Evolutionary conservation across 2,888 invertebrate genomes (phyloP), one percentile per base, ranked within the genome.

Genomic region (Octodonta nipae): DNA sequence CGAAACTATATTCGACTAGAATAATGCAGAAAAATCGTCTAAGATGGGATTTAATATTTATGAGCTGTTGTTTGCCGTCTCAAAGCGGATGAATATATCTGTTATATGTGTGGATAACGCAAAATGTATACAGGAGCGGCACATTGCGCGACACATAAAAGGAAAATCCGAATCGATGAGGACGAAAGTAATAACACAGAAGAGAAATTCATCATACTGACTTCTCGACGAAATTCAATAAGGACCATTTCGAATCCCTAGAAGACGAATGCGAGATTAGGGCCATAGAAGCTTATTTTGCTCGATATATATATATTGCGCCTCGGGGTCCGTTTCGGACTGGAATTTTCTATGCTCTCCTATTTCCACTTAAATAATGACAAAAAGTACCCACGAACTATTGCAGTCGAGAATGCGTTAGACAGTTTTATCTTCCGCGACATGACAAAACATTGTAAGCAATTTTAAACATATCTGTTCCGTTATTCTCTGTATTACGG

Each of bases 161-260:
- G 42, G 41, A 28, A 47, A 43, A n/a, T n/a, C 47, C 41, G 47
- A 52, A 53, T 54, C 54, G 54, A 55, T 53, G 46, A 49, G n/a
- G 50, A 54, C 54, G 54, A 55, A 55, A 57, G 56, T 54, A 58
- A 58, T 58, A 58, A 55, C 52, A 46, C 39, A 50, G 51, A 50
- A 56, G 52, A 52, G 54, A 55, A 52, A 52, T 55, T 55, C 55
- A 55, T 56, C 56, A 53, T 47, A 45, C 47, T 47, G 51, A 51
- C 51, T 51, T 53, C 50, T 51, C 46, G 40, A 49, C n/a, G 52
- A 51, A 54, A 55, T 55, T 54, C 54, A 55, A 55, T 55, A 55
- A 55, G 49, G 49, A 50, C 48, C 37, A 48, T 12, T 40, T 43
- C 40, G 45, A 40, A 44, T 46, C 49, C 44, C 44, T n/a, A 44